Conservation (phyloP, 2,113 vertebrate genomes). For the Platysternon megacephalum region DNA sequence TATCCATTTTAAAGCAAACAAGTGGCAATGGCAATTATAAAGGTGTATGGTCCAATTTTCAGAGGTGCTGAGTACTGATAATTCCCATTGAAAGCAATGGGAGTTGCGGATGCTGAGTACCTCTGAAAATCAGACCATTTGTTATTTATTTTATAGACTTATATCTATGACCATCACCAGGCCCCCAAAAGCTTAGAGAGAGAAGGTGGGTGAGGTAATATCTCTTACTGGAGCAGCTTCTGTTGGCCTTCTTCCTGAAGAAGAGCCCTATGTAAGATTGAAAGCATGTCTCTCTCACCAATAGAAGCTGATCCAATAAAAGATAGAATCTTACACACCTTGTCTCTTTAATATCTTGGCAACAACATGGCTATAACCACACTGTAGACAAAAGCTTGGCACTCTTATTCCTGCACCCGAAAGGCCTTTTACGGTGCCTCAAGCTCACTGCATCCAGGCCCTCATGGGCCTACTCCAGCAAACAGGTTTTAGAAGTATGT, state of each 20-base stretch:
- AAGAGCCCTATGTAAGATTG: not conserved
- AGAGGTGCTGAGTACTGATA: not conserved
- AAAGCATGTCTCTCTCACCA: not conserved
- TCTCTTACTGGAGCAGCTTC: not conserved
- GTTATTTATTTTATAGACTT: not conserved
- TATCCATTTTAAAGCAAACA: not conserved
- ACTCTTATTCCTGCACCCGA: not conserved
- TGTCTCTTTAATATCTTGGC: not conserved
- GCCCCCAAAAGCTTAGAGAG: not conserved
- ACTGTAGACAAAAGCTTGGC: not conserved
- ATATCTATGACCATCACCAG: not conserved
- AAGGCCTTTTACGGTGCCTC: not conserved
- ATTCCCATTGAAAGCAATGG: not conserved
- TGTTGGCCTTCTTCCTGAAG: not conserved
- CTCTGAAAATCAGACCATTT: not conserved
- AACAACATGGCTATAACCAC: not conserved
- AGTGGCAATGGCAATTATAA: not conserved
- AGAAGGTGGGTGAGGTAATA: not conserved
- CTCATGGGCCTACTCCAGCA: not conserved
- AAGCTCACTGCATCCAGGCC: not conserved
- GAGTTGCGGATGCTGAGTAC: not conserved
- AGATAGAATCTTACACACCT: not conserved
- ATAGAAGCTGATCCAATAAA: not conserved
- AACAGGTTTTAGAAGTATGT: not conserved
- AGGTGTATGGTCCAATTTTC: not conserved